Conservation (phyloP, 2,797 vertebrate genomes). For the Morelia viridis region DNA sequence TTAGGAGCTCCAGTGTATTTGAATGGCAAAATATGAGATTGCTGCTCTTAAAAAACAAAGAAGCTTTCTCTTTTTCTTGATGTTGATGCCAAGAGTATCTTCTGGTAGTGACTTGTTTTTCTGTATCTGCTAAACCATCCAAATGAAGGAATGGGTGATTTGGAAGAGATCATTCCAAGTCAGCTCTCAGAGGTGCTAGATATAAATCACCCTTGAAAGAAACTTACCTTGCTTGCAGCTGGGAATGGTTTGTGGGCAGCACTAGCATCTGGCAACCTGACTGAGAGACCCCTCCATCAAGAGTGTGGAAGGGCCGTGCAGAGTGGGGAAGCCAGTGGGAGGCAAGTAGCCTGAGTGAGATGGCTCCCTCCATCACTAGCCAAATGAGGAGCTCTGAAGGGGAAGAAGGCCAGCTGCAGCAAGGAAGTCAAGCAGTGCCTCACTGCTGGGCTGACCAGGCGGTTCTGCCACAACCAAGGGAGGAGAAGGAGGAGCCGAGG, state of each 20-base stretch:
- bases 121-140: not conserved
- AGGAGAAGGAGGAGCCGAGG: not conserved
- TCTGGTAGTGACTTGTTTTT: constrained; percentile 13
- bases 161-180: not conserved
- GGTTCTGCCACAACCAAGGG: not conserved
- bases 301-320: not conserved
- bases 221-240: not conserved
- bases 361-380: not conserved
- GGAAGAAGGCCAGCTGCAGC: not conserved
- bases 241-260: not conserved
- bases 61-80: not conserved
- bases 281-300: not conserved
- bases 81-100: constrained; percentile 3
- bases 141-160: constrained; percentile 5
- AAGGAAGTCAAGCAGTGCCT: not conserved
- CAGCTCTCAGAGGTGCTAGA: not conserved
- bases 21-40: not conserved
- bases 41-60: not conserved
- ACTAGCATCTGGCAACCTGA: not conserved
- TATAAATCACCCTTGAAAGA: not conserved
- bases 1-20: not conserved
- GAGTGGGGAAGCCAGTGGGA: not conserved
- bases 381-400: not conserved
- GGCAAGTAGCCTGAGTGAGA: not conserved
- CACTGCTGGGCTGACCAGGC: not conserved